phyloP scores from a whole-genome alignment of 2,797 vertebrate species.

The Mallotus villosus region DNA sequence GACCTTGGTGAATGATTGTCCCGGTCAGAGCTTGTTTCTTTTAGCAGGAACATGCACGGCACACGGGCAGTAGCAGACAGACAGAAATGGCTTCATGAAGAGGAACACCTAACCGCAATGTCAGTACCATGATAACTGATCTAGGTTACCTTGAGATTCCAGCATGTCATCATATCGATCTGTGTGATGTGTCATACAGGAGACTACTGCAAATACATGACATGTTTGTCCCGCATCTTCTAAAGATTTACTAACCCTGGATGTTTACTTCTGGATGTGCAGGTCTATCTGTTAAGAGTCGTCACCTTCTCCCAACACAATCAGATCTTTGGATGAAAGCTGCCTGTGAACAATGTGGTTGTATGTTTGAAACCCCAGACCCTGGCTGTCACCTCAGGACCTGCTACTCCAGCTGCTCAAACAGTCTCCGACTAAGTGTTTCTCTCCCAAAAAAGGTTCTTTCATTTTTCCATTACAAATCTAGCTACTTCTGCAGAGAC shows the following conservation, averaged over 20 bases:
- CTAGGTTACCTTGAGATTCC: conserved; percentile 43
- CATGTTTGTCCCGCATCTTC: conserved; percentile 57
- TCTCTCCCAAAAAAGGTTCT: conserved; percentile 4
- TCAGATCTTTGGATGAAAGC: conserved; percentile 52
- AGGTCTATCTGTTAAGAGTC: conserved; percentile 1
- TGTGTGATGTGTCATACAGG: conserved; percentile 44
- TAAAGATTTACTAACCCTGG: conserved; percentile 33
- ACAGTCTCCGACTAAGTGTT: conserved; percentile 9
- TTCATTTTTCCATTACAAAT: background rate
- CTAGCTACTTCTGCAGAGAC: background rate
- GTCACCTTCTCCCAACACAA: background rate
- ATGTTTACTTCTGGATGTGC: conserved; percentile 10
- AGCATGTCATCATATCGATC: conserved; percentile 32
- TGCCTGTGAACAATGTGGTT: conserved; percentile 25
- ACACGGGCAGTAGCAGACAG: background rate
- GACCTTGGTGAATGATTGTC: conserved; percentile 22
- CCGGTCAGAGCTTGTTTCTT: conserved; percentile 40
- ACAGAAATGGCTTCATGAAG: conserved; percentile 11
- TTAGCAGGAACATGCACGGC: conserved; percentile 21
- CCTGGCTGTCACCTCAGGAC: conserved; percentile 20
- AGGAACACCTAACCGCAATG: conserved; percentile 20
- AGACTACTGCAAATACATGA: conserved; percentile 54
- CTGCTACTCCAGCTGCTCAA: conserved; percentile 7
- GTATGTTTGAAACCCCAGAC: conserved; percentile 13
- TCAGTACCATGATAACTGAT: conserved; percentile 46